Evolutionary conservation across 2,888 invertebrate species (phyloP), one percentile per base, ranked within the genome.

Genomic region (Liopterus haemorrhoidalis): DNA sequence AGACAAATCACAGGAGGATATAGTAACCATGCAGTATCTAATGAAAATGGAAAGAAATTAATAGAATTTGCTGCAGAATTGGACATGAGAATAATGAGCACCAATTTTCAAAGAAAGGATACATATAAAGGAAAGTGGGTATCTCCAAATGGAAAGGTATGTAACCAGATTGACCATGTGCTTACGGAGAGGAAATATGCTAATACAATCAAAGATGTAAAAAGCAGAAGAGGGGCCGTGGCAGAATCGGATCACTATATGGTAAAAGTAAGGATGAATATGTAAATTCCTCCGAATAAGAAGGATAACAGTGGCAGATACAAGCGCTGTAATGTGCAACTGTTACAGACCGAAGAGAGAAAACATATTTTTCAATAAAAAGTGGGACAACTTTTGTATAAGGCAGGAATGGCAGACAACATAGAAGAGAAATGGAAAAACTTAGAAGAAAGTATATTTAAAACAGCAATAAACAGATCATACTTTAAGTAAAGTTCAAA

Each of bases 41-140:
- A 49, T 18, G 25, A 42, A 6, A 47, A 47, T 25, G 51, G 51
- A 15, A 16, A 32, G 33, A 21, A 14, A 21, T 12, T 51, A 20
- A 49, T 46, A 14, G 30, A 27, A n/a, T 46, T 46, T n/a, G 49
- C 52, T 18, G 31, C 16, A 25, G 50, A 46, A 46, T 31, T 15
- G 15, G 15, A 33, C 4, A 33, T 51, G 37, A 36, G 21, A 28
- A 49, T 52, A 18, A 40, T 24, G 20, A 49, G 43, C 8, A 48
- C 50, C 1, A 5, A 43, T 12, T 49, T 50, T 21, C 25, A 43
- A 28, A 27, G 41, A 8, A 50, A 43, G 30, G 27, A 42, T 8
- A 50, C 46, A 18, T 35, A 50, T 12, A 45, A 45, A 46, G 46
- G 41, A 8, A 45, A 44, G 5, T 45, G 48, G 48, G 30, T 22